Evolutionary conservation across 2,888 invertebrate genomes (phyloP).

Genomic region (Acleris laterana): DNA sequence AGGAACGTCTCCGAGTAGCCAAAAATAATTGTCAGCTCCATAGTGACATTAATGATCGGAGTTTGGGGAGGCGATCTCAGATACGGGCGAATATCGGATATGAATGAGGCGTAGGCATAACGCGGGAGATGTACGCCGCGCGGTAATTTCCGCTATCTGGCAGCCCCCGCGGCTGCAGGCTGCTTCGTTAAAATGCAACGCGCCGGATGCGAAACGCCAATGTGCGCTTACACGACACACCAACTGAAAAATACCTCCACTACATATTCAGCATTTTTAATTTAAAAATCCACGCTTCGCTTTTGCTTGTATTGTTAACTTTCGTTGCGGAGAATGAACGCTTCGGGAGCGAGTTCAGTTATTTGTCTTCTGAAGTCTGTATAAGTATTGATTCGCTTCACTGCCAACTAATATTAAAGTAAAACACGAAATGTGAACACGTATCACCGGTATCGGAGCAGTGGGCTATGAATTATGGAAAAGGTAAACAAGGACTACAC

Average conservation of each 20-base stretch:
- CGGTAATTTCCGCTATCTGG: constrained; percentile 72
- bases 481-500: constrained; percentile 28
- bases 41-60: constrained; percentile 32
- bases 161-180: constrained; percentile 44
- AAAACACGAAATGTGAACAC: constrained; percentile 3
- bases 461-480: constrained; percentile 13
- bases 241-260: constrained; percentile 52
- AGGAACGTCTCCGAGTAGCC: background rate
- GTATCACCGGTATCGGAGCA: constrained; percentile 4
- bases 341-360: constrained; percentile 8
- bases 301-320: constrained; percentile 22
- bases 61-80: constrained; percentile 3
- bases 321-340: constrained; percentile 8
- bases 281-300: constrained; percentile 53
- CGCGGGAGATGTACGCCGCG: constrained; percentile 47
- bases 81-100: constrained; percentile 41
- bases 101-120: constrained; percentile 52
- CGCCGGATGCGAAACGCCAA: constrained; percentile 68
- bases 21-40: constrained; percentile 12
- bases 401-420: background rate
- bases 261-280: constrained; percentile 59
- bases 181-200: constrained; percentile 72
- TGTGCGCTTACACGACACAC: constrained; percentile 62
- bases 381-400: constrained; percentile 4
- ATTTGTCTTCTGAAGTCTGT: constrained; percentile 19